Evolutionary conservation across 2,113 vertebrate species (phyloP).

Genomic region (Thunnus maccoyii): DNA sequence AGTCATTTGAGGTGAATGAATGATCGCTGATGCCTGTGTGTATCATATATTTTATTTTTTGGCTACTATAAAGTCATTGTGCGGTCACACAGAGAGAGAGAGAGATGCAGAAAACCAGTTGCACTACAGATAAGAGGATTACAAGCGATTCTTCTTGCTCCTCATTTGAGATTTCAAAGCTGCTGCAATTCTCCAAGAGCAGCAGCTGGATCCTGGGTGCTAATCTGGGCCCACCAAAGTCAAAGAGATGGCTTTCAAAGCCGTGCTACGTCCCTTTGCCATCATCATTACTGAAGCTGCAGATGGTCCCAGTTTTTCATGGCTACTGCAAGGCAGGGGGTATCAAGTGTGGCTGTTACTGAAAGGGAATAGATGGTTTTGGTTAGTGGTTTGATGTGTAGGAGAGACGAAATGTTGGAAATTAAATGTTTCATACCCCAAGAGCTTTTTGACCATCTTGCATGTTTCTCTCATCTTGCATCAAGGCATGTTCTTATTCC

Average conservation of each 20-base stretch:
- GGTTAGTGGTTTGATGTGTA: constrained; percentile 55
- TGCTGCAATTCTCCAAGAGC: constrained; percentile 54
- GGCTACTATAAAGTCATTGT: constrained; percentile 49
- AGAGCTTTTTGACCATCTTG: constrained; percentile 28
- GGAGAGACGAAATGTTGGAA: constrained; percentile 49
- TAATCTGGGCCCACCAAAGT: constrained; percentile 74
- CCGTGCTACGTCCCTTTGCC: constrained; percentile 45
- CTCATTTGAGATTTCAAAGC: constrained; percentile 79
- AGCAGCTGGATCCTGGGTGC: constrained; percentile 59
- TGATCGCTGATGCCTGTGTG: background rate
- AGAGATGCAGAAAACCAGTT: constrained; percentile 51
- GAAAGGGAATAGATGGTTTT: constrained; percentile 57
- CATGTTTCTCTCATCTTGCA: constrained; percentile 40
- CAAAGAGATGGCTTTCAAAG: constrained; percentile 77
- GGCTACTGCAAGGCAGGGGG: constrained; percentile 50
- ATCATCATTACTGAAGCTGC: constrained; percentile 71
- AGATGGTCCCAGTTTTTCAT: constrained; percentile 72
- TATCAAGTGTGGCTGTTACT: constrained; percentile 20
- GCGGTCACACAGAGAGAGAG: constrained; percentile 24
- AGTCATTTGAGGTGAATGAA: background rate
- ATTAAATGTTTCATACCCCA: constrained; percentile 52
- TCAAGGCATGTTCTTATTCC: constrained; percentile 28
- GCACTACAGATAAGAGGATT: constrained; percentile 74
- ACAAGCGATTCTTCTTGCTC: constrained; percentile 48
- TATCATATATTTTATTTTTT: background rate